Base-by-base conservation (phyloP, 2,797 vertebrate genomes). In the Hemibagrus guttatus region DNA sequence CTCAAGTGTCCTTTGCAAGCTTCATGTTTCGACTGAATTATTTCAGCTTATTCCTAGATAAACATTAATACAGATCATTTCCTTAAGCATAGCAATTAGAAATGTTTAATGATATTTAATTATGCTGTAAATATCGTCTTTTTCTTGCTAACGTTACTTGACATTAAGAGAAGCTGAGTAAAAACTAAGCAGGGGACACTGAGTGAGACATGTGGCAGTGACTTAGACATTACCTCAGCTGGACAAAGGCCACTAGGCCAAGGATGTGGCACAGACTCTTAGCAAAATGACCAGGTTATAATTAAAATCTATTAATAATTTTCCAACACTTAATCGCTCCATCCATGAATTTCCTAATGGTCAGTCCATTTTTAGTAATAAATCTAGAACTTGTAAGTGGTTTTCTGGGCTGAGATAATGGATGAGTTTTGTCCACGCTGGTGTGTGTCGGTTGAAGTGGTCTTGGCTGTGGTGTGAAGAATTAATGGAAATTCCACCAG, bases 401-500 rank as follows among this genome's bases (percentile, higher is more conserved):
- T 63, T 86, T 87, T 86, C 79, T 86, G 71, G 63, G 68, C 35
- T 89, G 54, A 80, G 72, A 81, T 64, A 31, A 52, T 84, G 56
- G 79, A 71, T 84, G 21, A 63, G 71, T 46, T 85, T 39, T 42
- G 85, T 83, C 76, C 81, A 72, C 31, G 75, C 58, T 23, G 31
- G 31, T 46, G 49, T 46, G 49, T 79, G 75, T 64, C 23, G 35
- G 19, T 81, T 84, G 68, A 84, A 71, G 88, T 86, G 91, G 84
- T 82, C 79, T 74, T 66, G 87, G 85, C 35, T 89, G 89, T 92
- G 90, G 91, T 90, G 84, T 85, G 81, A 82, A 58, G 69, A 92
- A 89, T 92, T 87, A 91, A 91, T 93, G 91, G 90, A 94, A 94
- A 93, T 90, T 94, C 90, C 90, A 91, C 86, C 87, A 88, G 88